phyloP scores from a whole-genome alignment of 2,888 invertebrate genomes.

The Bhutanitis thaidina region DNA sequence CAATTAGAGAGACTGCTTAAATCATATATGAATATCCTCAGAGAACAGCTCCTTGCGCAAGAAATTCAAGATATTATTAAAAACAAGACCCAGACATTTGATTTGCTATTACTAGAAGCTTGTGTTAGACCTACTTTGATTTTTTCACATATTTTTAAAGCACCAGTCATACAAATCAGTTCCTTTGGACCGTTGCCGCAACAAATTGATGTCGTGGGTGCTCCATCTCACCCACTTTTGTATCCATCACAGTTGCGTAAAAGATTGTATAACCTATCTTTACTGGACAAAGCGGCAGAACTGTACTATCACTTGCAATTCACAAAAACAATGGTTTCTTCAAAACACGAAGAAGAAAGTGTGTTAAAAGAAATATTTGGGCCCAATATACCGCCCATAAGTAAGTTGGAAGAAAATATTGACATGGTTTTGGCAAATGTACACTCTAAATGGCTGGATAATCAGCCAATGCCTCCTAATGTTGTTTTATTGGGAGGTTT shows the following conservation, averaged over 20 bases:
- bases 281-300: constrained; percentile 24
- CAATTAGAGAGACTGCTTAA: not conserved
- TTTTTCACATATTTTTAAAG: not conserved
- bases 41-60: constrained; percentile 26
- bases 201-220: not conserved
- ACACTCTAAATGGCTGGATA: constrained; percentile 35
- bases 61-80: constrained; percentile 33
- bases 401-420: constrained; percentile 33
- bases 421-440: constrained; percentile 38
- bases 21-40: constrained; percentile 13
- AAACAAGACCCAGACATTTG: constrained; percentile 32
- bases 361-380: constrained; percentile 13
- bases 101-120: constrained; percentile 41
- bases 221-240: constrained; percentile 18
- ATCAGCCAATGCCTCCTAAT: constrained; percentile 36
- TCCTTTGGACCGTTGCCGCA: constrained; percentile 26
- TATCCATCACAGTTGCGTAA: constrained; percentile 30
- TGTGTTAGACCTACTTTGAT: not conserved
- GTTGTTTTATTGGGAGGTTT: constrained; percentile 39
- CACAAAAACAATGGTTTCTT: constrained; percentile 21
- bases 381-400: constrained; percentile 25
- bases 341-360: not conserved
- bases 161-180: no score
- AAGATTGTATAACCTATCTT: constrained; percentile 33
- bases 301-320: constrained; percentile 23